Base-by-base conservation (phyloP, 1,140 invertebrate species). In the Bombus pascuorum region DNA sequence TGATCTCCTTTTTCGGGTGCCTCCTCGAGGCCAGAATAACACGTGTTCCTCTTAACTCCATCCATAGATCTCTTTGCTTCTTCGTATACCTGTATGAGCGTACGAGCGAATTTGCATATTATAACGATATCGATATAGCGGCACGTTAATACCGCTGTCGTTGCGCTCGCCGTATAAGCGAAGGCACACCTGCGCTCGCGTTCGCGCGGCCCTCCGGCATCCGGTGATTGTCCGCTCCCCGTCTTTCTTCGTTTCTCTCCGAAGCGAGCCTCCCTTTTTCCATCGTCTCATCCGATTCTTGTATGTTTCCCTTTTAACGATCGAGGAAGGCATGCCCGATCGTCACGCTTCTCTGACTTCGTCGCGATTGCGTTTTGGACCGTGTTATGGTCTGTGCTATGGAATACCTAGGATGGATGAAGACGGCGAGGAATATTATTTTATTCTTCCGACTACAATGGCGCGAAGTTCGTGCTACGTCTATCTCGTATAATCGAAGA, bases 111-210 rank as follows among this genome's bases (percentile, higher is more conserved):
- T 91, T 91, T 91, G 89, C 89, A 91, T 91, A 90, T 91, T 91
- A 90, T 90, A 91, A 90, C 89, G 89, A 91, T 91, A 91, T 91
- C 89, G 83, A 90, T 90, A 91, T 88, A 59, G 89, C 73, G 78
- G 89, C 86, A 88, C 89, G 81, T 91, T 91, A 91, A 91, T 91
- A 78, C 81, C 86, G 89, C 66, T 90, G 89, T 90, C 89, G 83
- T 83, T 65, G 77, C 74, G 75, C 80, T 87, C 57, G 80, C 82
- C 86, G 71, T 90, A 87, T 85, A 90, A 90, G 88, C 62, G 79
- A 32, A 57, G 66, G 89, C 86, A 90, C 89, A 91, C 89, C 89
- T 91, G 89, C 89, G 81, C 86, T 90, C 82, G 73, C 82, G 74
- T 89, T 89, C 77, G 83, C 88, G 88, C 86, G 81, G 42, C 65